Evolutionary conservation across 2,888 invertebrate species (phyloP), one percentile per base, ranked within the genome.

Genomic region (Hipparchia sbordonii): DNA sequence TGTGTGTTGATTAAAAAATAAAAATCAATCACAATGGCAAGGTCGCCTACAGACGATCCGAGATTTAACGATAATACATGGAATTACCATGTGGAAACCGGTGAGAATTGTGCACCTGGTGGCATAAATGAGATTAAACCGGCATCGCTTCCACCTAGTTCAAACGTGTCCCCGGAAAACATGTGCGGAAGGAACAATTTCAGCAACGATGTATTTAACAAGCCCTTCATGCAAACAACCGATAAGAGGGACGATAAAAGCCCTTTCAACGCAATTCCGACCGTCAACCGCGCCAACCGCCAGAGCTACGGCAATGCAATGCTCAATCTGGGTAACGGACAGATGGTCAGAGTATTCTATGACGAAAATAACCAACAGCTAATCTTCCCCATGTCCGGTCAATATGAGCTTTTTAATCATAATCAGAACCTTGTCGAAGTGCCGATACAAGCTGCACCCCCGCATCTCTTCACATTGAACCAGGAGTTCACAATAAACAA

Each of bases 31-130:
- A 89, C 89, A 89, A 94, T 94, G 94, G 92, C 93, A 91, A 93
- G 94, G 91, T 92, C 92, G 90, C 89, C 90, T 79, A 90, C 91
- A 81, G 93, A 94, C 87, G 92, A 93, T 86, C 87, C 91, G 78
- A 87, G 89, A 83, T 93, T 88, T 87, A 89, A 85, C 81, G 92
- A 94, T 83, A 92, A 89, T 87, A 87, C 91, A 85, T 94, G 94
- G 94, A 92, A 90, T 82, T 93, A 90, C 82, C 87, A 86, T 79
- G 81, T 88, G 82, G 92, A 92, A 82, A 82, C 87, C 77, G 82
- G 84, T 76, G 92, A 91, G 76, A 89, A 87, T 79, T 88, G 89
- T 83, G 72, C 88, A 83, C 85, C 92, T 83, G 88, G 88, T 74
- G 79, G 82, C 70, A 76, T 88, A 75, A 88, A 86, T 81, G 91